Conservation (phyloP, 2,888 invertebrate genomes). For the Neoascia interrupta region DNA sequence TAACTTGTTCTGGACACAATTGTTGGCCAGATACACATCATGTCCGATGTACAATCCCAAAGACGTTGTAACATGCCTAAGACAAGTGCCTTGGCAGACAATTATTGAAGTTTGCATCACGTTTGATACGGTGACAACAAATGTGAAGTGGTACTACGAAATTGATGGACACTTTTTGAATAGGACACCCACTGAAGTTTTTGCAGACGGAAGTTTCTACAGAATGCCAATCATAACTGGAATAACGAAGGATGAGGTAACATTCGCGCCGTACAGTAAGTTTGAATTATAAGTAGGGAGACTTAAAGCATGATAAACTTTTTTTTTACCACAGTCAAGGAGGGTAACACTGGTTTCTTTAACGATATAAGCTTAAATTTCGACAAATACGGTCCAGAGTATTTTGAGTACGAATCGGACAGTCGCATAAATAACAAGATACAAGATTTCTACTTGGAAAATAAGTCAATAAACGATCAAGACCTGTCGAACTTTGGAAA, state of each 20-base stretch:
- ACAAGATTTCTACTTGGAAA: constrained; percentile 70
- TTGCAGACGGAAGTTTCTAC: constrained; percentile 81
- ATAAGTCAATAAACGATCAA: constrained; percentile 14
- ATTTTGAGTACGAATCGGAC: constrained; percentile 73
- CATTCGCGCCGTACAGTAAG: constrained; percentile 6
- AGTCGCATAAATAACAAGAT: constrained; percentile 2
- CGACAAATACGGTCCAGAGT: constrained; percentile 74
- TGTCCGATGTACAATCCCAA: constrained; percentile 82
- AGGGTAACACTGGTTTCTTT: constrained; percentile 70
- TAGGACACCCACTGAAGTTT: constrained; percentile 81
- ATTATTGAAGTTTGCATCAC: constrained; percentile 70
- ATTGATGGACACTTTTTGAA: constrained; percentile 84
- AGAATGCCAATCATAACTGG: constrained; percentile 84
- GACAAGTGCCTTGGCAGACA: constrained; percentile 71
- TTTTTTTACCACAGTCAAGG: constrained; percentile 64
- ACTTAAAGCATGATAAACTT: neutral
- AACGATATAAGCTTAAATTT: constrained; percentile 73
- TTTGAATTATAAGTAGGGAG: neutral
- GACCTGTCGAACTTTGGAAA: constrained; percentile 73
- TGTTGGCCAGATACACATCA: constrained; percentile 82
- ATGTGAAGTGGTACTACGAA: too few species aligned
- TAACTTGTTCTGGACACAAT: constrained; percentile 81
- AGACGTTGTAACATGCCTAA: constrained; percentile 82
- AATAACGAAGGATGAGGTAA: constrained; percentile 82
- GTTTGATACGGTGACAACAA: constrained; percentile 74